Conservation (phyloP, 2,888 invertebrate species). For the Athalia circularis region DNA sequence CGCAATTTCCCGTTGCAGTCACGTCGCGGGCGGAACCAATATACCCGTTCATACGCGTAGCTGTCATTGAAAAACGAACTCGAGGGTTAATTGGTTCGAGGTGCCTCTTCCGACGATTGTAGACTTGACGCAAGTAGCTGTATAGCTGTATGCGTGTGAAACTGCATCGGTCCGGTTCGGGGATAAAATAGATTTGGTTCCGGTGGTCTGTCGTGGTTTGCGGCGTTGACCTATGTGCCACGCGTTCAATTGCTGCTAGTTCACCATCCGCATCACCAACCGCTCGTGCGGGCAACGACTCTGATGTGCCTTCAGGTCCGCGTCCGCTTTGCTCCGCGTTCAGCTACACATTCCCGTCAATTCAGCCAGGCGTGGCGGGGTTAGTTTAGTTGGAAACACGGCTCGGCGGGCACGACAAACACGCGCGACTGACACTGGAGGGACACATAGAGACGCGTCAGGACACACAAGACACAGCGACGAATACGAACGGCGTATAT, state of each 20-base stretch:
- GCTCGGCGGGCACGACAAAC: slow-evolving; percentile 70
- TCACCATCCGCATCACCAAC: slow-evolving; percentile 3
- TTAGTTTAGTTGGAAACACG: slow-evolving; percentile 72
- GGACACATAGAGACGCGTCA: slow-evolving; percentile 59
- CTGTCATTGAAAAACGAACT: neutral
- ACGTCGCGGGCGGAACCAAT: too few relatives aligned
- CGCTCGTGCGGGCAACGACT: slow-evolving; percentile 45
- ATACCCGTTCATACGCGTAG: neutral
- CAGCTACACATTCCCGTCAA: slow-evolving; percentile 56
- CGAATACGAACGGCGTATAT: neutral
- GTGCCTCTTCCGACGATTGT: neutral
- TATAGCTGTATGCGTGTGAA: too few relatives aligned
- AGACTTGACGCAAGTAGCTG: neutral
- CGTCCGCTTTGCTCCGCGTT: slow-evolving; percentile 47
- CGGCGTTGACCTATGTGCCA: neutral
- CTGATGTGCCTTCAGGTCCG: slow-evolving; percentile 46
- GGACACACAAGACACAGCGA: slow-evolving; percentile 29
- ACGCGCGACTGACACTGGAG: slow-evolving; percentile 70
- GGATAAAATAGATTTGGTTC: slow-evolving; percentile 14
- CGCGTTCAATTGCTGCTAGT: slow-evolving; percentile 23
- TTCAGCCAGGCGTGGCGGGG: slow-evolving; percentile 69
- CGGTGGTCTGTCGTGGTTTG: slow-evolving; percentile 25
- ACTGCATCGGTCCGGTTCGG: neutral
- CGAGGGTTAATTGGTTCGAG: neutral
- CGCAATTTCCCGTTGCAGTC: too few relatives aligned